A percentile compares a stretch with the other conserved stretches of the same genome.
Conservation (phyloP, 2,888 invertebrate genomes). For the Belgica antarctica region DNA sequence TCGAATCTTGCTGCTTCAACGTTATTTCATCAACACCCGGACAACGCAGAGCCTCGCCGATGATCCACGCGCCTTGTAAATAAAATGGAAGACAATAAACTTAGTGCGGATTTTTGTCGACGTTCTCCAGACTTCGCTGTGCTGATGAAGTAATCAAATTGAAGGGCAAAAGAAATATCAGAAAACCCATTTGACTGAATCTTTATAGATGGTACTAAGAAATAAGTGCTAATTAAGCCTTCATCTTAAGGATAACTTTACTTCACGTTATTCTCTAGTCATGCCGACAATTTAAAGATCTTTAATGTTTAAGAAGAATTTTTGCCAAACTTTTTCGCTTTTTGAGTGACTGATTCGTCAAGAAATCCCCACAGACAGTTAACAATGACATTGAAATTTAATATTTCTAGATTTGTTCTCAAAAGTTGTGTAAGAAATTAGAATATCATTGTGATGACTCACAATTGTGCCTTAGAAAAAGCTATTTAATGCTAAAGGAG, state of each 20-base stretch:
- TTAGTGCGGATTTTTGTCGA: neutral
- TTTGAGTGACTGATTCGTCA: conserved; percentile 19
- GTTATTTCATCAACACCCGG: neutral
- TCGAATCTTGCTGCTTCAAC: neutral
- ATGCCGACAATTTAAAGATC: conserved; percentile 34
- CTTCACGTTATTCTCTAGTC: conserved; percentile 32
- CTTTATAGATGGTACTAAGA: conserved; percentile 22
- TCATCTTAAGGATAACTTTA: neutral
- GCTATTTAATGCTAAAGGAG: conserved; percentile 21
- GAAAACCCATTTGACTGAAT: conserved; percentile 5
- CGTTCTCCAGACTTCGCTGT: neutral
- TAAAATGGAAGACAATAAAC: conserved; percentile 43
- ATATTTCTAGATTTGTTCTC: conserved; percentile 31
- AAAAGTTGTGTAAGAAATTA: conserved; percentile 43
- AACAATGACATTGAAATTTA: conserved; percentile 38
- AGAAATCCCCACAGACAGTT: conserved; percentile 29
- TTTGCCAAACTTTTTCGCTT: conserved; percentile 3
- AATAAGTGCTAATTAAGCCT: conserved; percentile 3
- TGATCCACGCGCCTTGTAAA: conserved; percentile 25
- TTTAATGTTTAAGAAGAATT: conserved; percentile 17
- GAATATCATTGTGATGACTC: conserved; percentile 44
- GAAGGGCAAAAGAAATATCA: neutral
- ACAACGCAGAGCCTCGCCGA: neutral
- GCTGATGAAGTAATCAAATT: neutral
- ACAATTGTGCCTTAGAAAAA: conserved; percentile 43